These are phyloP conservation scores for Labeo rohita DNA, from an alignment of 2,113 vertebrate species.

Conservation along the genomic window DNA sequence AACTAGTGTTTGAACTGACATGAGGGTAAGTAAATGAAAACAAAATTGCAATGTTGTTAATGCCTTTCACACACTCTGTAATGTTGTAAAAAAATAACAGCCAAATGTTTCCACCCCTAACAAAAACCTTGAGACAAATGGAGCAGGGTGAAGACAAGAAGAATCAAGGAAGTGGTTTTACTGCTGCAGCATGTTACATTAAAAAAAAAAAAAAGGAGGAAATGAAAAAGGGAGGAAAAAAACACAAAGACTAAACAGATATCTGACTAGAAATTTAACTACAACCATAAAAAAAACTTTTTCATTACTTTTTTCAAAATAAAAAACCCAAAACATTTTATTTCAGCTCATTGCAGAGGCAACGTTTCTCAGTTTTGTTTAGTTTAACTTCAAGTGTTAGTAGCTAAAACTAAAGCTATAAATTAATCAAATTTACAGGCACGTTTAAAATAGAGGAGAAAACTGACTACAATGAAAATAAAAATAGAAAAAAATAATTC, in stretches of 20 bases:
- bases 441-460: no score
- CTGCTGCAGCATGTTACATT: neutral
- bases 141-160: neutral
- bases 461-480: no score
- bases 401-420: no score
- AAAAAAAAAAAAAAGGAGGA: neutral
- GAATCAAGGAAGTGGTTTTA: neutral
- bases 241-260: neutral
- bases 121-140: neutral
- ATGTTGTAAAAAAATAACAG: neutral
- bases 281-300: neutral
- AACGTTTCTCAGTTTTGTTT: no score
- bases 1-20: no score
- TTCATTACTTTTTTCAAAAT: no score
- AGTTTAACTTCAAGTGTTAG: no score
- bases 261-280: neutral
- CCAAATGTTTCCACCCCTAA: neutral
- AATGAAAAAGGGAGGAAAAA: neutral
- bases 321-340: no score
- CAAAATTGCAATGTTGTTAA: no score
- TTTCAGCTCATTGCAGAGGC: no score
- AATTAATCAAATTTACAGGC: no score
- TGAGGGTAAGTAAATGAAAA: no score
- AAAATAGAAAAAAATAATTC: neutral
- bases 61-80: neutral